Percentiles rank a stretch among this genome's conserved stretches.
phyloP scores from a whole-genome alignment of 2,888 invertebrate species.

The Brachypalpus laphriformis region DNA sequence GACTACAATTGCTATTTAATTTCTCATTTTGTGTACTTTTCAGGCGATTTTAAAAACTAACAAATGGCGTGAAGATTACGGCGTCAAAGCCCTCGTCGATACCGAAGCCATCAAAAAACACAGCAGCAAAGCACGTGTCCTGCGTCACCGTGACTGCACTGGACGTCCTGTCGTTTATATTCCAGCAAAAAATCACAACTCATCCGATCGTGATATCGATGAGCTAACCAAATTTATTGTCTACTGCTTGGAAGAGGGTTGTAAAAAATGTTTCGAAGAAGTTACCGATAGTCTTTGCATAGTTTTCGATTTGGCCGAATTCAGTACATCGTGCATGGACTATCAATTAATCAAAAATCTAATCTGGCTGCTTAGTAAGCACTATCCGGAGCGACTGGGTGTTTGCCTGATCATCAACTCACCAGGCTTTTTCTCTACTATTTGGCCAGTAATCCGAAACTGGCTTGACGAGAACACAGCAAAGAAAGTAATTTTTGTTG shows the following conservation, averaged over 20 bases:
- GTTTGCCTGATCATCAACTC: constrained; percentile 90
- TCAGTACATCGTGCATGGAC: constrained; percentile 91
- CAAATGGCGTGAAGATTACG: constrained; percentile 90
- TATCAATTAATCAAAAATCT: constrained; percentile 91
- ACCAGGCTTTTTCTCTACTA: constrained; percentile 89
- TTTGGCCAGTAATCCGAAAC: constrained; percentile 90
- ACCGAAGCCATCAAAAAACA: constrained; percentile 85
- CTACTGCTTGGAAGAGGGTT: constrained; percentile 89
- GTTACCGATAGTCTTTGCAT: constrained; percentile 91
- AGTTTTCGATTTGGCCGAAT: constrained; percentile 89
- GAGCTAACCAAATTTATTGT: constrained; percentile 91
- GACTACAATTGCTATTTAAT: too few species aligned
- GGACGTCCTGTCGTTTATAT: constrained; percentile 91
- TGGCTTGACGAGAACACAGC: constrained; percentile 92
- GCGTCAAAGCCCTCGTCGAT: constrained; percentile 85
- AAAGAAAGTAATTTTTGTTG: constrained; percentile 89
- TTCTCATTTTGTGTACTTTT: constrained; percentile 74
- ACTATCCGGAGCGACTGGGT: constrained; percentile 91
- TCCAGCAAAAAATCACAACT: constrained; percentile 89
- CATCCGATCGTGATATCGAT: constrained; percentile 88
- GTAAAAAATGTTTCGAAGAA: constrained; percentile 90
- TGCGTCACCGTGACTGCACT: constrained; percentile 88
- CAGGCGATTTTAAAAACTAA: constrained; percentile 91
- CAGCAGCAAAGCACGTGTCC: constrained; percentile 87
- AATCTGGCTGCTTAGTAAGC: constrained; percentile 89